These are phyloP conservation scores for Tokudaia muenninki DNA, from an alignment of 2,797 vertebrate genomes.

Conservation along the genomic window DNA sequence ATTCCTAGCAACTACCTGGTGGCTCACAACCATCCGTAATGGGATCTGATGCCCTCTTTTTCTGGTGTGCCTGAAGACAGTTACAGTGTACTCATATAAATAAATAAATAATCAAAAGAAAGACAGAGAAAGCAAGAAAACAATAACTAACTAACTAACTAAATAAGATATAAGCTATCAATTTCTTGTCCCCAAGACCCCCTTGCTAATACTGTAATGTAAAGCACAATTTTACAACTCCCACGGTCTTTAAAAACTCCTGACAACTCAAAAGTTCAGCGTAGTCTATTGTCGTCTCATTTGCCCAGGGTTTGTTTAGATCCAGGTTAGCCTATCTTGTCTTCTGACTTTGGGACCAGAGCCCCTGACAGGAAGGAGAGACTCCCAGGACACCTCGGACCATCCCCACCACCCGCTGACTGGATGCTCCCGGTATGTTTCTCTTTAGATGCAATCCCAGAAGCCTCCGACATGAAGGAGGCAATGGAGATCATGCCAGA, in stretches of 20 bases:
- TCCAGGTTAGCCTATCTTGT: neutral
- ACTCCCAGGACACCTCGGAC: neutral
- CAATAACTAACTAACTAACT: too few species aligned
- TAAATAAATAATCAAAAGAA: neutral
- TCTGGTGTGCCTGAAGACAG: neutral
- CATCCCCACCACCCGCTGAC: too few species aligned
- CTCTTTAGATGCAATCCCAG: neutral
- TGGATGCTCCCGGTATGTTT: neutral
- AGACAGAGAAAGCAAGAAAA: neutral
- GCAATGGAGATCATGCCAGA: conserved; percentile 43
- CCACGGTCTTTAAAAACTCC: neutral
- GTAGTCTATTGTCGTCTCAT: neutral
- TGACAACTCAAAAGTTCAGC: neutral
- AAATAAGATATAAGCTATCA: neutral
- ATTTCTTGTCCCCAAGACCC: neutral
- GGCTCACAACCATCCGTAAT: neutral
- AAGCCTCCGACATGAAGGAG: conserved; percentile 30
- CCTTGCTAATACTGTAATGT: neutral
- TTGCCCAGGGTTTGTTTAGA: neutral
- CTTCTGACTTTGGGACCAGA: neutral
- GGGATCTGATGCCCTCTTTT: neutral
- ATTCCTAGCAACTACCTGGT: neutral
- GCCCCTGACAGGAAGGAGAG: neutral
- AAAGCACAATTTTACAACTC: neutral
- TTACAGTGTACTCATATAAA: neutral